Evolutionary conservation across 2,888 invertebrate genomes (phyloP).

Genomic region (Drosophila limbata): DNA sequence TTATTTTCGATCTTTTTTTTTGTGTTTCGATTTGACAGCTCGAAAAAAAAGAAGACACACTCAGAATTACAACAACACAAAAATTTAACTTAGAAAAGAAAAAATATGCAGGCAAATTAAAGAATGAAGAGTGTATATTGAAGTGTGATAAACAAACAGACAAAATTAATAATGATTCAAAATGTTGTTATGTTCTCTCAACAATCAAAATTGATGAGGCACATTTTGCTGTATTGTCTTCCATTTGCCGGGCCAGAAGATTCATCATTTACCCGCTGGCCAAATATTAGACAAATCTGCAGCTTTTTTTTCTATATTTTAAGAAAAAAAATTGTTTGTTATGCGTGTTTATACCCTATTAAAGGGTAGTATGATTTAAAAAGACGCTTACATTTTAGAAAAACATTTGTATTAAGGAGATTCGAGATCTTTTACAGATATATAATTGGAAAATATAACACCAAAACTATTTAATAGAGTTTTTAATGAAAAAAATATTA

Average conservation of each 20-base stretch:
- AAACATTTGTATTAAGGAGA: no score
- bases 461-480: no score
- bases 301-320: conserved; percentile 3
- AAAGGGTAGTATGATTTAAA: neutral
- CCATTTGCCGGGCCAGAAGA: conserved; percentile 21
- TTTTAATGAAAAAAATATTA: neutral
- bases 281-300: conserved; percentile 53
- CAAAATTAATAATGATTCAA: conserved; percentile 64
- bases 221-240: conserved; percentile 25
- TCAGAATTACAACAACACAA: conserved; percentile 40
- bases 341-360: conserved; percentile 1
- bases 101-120: conserved; percentile 55
- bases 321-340: neutral
- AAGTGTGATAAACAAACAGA: conserved; percentile 44
- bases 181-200: conserved; percentile 39
- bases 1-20: conserved; percentile 23
- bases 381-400: no score
- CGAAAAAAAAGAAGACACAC: conserved; percentile 35
- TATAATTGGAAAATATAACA: no score
- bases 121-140: conserved; percentile 25
- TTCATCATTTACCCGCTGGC: conserved; percentile 50
- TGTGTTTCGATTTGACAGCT: conserved; percentile 63
- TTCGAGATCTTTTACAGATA: no score
- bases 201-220: conserved; percentile 66
- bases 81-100: conserved; percentile 33